A percentile compares a stretch with the other conserved stretches of the same genome.
Evolutionary conservation across 2,888 invertebrate species (phyloP).

Genomic region (Lasiommata megera): DNA sequence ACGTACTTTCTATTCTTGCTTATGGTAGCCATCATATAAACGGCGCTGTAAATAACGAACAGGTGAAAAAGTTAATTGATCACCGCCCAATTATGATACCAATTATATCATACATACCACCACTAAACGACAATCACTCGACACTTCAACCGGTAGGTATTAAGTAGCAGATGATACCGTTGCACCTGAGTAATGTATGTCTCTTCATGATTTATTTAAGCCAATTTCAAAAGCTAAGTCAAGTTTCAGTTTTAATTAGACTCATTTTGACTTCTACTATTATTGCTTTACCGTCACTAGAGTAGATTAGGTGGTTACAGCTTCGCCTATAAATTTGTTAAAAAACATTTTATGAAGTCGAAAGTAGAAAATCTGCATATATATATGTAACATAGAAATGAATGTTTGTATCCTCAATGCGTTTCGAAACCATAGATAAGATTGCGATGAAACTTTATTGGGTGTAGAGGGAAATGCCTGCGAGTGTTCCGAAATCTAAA

Average conservation of each 20-base stretch:
- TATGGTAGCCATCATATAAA: background rate
- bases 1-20: background rate
- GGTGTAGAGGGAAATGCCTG: too few relatives aligned
- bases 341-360: too few relatives aligned
- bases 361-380: too few relatives aligned
- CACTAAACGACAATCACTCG: background rate
- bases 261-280: background rate
- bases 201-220: background rate
- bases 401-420: too few relatives aligned
- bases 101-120: background rate
- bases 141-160: background rate
- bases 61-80: slow-evolving; percentile 5
- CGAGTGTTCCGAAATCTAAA: too few relatives aligned
- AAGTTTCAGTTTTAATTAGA: background rate
- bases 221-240: too few relatives aligned
- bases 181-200: background rate
- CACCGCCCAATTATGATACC: background rate
- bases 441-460: too few relatives aligned
- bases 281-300: too few relatives aligned
- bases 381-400: too few relatives aligned
- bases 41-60: background rate
- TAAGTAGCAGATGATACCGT: background rate
- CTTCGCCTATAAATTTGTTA: too few relatives aligned
- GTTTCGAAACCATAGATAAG: too few relatives aligned
- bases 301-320: too few relatives aligned